A percentile compares a stretch with the other conserved stretches of the same genome.
Evolutionary conservation across 2,888 invertebrate genomes (phyloP).

Genomic region (Actias luna): DNA sequence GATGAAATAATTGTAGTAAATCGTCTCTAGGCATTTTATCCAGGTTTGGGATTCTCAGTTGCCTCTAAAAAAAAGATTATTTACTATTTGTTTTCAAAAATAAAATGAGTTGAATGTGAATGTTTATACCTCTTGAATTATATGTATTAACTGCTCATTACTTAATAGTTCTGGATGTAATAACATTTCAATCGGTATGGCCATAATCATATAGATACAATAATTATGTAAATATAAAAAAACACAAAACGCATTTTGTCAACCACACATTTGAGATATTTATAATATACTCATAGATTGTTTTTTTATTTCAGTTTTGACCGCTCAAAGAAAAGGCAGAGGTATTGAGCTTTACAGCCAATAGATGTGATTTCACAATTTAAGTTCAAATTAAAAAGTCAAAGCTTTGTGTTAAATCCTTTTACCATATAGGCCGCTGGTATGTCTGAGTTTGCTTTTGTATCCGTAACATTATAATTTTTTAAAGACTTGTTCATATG

Average conservation of each 20-base stretch:
- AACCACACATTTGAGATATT: background rate
- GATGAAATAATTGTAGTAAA: constrained; percentile 66
- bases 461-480: no score
- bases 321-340: no score
- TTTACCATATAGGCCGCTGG: no score
- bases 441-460: no score
- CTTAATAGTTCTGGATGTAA: constrained; percentile 71
- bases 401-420: no score
- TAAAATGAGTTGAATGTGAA: background rate
- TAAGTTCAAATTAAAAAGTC: no score
- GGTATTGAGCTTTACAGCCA: no score
- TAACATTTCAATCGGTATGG: constrained; percentile 65
- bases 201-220: constrained; percentile 42
- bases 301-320: no score
- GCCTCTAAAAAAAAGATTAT: constrained; percentile 45
- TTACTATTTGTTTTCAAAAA: constrained; percentile 6
- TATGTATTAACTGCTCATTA: constrained; percentile 61
- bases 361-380: no score
- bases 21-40: constrained; percentile 56
- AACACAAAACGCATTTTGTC: constrained; percentile 13
- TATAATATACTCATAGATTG: no score
- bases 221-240: constrained; percentile 24
- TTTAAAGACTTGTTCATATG: no score
- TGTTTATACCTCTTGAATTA: constrained; percentile 63
- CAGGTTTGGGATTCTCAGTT: constrained; percentile 56